These are phyloP conservation scores for Drosophila nannoptera DNA, from an alignment of 1,140 invertebrate species.

Conservation along the genomic window DNA sequence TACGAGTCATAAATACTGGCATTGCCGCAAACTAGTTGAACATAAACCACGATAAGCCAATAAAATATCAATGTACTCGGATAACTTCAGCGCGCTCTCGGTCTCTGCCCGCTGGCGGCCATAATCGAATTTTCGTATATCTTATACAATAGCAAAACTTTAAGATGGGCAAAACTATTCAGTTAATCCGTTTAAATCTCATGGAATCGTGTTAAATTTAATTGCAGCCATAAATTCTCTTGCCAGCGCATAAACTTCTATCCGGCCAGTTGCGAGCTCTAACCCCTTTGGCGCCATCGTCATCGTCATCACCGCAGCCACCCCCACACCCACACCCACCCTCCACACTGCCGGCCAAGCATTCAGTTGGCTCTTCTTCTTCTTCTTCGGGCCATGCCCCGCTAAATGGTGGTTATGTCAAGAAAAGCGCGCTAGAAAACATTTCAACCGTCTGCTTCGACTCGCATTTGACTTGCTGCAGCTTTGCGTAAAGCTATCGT, in stretches of 20 bases:
- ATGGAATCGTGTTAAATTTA: constrained; percentile 74
- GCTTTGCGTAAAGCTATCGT: constrained; percentile 51
- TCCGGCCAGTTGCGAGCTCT: constrained; percentile 39
- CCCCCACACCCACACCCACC: no score
- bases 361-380: background rate
- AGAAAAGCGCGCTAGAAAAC: constrained; percentile 53
- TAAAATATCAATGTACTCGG: constrained; percentile 68
- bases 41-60: constrained; percentile 62
- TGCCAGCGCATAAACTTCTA: constrained; percentile 64
- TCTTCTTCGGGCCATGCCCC: background rate
- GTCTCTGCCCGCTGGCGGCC: background rate
- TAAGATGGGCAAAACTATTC: constrained; percentile 62
- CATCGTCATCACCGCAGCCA: no score
- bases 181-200: constrained; percentile 73
- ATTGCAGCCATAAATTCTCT: constrained; percentile 72
- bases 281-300: background rate
- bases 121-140: constrained; percentile 12
- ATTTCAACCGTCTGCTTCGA: constrained; percentile 58
- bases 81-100: constrained; percentile 11
- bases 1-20: constrained; percentile 20
- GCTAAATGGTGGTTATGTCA: constrained; percentile 36
- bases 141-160: constrained; percentile 29
- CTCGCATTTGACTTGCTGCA: constrained; percentile 65
- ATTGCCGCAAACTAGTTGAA: constrained; percentile 39
- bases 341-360: background rate